Evolutionary conservation across 1,140 invertebrate species (phyloP), one percentile per base, ranked within the genome.

Genomic region (Melitaea cinxia): DNA sequence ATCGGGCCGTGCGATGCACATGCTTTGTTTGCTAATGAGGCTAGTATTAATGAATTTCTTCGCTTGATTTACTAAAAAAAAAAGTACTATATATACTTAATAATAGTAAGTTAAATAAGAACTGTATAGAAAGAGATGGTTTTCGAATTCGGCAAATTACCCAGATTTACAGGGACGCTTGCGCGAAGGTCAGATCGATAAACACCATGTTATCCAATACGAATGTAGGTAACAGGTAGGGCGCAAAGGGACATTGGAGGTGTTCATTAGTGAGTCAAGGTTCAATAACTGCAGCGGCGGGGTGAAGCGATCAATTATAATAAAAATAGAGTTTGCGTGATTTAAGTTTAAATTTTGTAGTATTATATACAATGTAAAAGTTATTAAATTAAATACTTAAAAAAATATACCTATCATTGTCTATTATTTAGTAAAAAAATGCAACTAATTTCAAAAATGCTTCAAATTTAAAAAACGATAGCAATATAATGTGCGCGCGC

Each of bases 181-280:
- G 85, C 84, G 85, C 84, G 82, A 50, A 53, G 60, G 47, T 23
- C 57, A 70, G 79, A 85, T 87, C 84, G 75, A 87, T 87, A 84
- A 23, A 54, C 65, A 64, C 67, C 69, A 72, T 78, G 70, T 70
- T 75, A 71, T 72, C 70, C 49, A 62, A 67, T 62, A 64, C 54
- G 56, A 56, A 65, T 35, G 52, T 65, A 65, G 61, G 37, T 71
- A 69, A 71, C 65, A 75, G 66, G 72, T 72, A 72, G 59, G 39
- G 47, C 7, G 55, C 26, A 70, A 58, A 42, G 54, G 47, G 47
- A 63, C 61, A 47, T 35, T 17, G 50, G 37, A 47, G 12, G 50
- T 45, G 35, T 55, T 54, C 26, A 45, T 42, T 63, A 63, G 21
- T n/a, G 21, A 58, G 60, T 63, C 54, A 65, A 52, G 47, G 62